Evolutionary conservation across 2,888 invertebrate genomes (phyloP), one percentile per base, ranked within the genome.

Genomic region (Encarsia formosa): DNA sequence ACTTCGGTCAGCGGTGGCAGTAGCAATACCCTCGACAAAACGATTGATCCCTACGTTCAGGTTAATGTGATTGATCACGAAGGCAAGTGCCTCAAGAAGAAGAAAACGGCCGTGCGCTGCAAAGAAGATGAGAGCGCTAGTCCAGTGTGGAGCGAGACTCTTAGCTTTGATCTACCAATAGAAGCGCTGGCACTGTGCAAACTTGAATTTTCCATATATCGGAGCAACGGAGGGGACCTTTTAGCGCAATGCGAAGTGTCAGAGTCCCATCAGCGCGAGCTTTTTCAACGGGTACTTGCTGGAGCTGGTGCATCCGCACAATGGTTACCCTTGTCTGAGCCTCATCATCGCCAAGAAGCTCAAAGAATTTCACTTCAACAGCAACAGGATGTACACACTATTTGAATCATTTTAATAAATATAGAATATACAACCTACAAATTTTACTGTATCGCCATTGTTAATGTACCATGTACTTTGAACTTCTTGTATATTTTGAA

Each of bases 221-320:
- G 82, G 63, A 83, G 83, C 61, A 83, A 80, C 58, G 81, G 80
- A 58, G 81, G 80, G 61, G 83, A 84, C 65, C 68, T 79, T 32
- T 70, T 81, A 11, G 81, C 79, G 1, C 68, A 77, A 26, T 78
- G 81, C 44, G 64, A 79, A 11, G 76, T 85, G 3, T 70, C 69
- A 1, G 54, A 51, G 4, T 62, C 63, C n/a, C 61, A 61, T 41
- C 70, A 81, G 56, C 76, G 34, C 24, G 75, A 78, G 47, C 77
- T 81, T 54, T 81, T 80, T 60, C 76, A 78, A 35, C 79, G 81
- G 61, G 77, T 81, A 65, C 71, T 81, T 53, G 76, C 79, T 15
- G 79, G 79, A 15, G 79, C 79, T 62, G 79, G 78, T 23, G 80
- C 81, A 8, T 79, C 79, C 1, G 81, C 81, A 22, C 79, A 81